Evolutionary conservation across 2,888 invertebrate species (phyloP), one percentile per base, ranked within the genome.

Genomic region (Cheilosia variabilis): DNA sequence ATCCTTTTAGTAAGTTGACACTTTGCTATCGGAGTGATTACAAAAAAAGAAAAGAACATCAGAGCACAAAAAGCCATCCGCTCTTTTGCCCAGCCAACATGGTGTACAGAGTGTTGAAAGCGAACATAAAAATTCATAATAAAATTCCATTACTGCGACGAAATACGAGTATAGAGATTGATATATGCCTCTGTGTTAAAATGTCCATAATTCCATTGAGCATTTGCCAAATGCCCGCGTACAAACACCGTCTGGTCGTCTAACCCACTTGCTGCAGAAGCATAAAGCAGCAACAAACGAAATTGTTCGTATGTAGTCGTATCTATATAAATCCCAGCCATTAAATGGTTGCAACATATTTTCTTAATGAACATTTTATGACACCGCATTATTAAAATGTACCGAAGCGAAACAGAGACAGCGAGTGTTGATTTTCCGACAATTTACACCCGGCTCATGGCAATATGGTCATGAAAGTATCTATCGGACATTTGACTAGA

Each of bases 361-460:
- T 88, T 88, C 88, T 88, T 88, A 88, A 89, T 89, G 87, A 88
- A 89, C 87, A 88, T 88, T 88, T 88, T 88, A 89, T 88, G 87
- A 88, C 81, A 73, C 76, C 79, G 58, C 79, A 79, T 76, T 76
- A 76, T 83, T 62, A 72, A 83, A 80, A 73, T 66, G 53, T 75
- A 65, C 57, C 57, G 37, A 58, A 75, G 65, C 24, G 5, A 34
- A 43, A 22, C 27, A 17, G 50, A 27, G 45, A 22, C 57, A 24
- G 57, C 22, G 55, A 57, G 55, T 75, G 63, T 78, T 71, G 52
- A 77, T 47, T 60, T 27, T 27, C 69, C 47, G 47, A 63, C 69
- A 58, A 58, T 31, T 47, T 65, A 45, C 55, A 47, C 22, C 57
- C 50, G 55, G 41, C 7, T 34, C 53, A 31, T 27, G 22, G 68